Evolutionary conservation across 2,113 vertebrate genomes (phyloP), one percentile per base, ranked within the genome.

Genomic region (Danionella cerebrum): DNA sequence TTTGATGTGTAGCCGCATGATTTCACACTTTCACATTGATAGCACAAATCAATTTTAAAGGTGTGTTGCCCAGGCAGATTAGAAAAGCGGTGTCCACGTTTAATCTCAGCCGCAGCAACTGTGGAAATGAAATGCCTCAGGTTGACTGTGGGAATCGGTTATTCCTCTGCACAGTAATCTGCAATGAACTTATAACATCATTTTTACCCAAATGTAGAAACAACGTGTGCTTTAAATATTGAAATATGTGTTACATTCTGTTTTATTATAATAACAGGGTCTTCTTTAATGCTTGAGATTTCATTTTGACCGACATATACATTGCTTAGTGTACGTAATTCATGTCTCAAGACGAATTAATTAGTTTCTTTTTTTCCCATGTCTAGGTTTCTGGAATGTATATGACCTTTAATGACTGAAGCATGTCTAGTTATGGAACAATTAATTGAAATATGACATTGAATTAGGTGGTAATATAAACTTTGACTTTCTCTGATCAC

Each of bases 21-120:
- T 87, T 89, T 89, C 86, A 88, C 82, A 84, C 81, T 86, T 86
- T 84, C 79, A 74, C 73, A 71, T 79, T 71, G 78, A 84, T 82
- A 80, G 79, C 78, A 80, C 75, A 79, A 83, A 88, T 89, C 83
- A 84, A 65, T 87, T 88, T 85, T 84, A 78, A 72, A 85, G 81
- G 84, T 72, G 78, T 70, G 72, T 74, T 76, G 74, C 81, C 73
- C 76, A 77, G 76, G 80, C 79, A 78, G 80, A 86, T 85, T 83
- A 86, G 75, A 51, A 74, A 76, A 84, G 71, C 75, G 53, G 65
- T 54, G 71, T 78, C 81, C 74, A 80, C 74, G 78, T 85, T 83
- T 83, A 69, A 78, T 78, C 77, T 70, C 41, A 60, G 64, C 72
- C 38, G 72, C 70, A 55, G 71, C 57, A 60, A 57, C 39, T 13